Evolutionary conservation across 2,113 vertebrate species (phyloP).

Genomic region (Serinus canaria): DNA sequence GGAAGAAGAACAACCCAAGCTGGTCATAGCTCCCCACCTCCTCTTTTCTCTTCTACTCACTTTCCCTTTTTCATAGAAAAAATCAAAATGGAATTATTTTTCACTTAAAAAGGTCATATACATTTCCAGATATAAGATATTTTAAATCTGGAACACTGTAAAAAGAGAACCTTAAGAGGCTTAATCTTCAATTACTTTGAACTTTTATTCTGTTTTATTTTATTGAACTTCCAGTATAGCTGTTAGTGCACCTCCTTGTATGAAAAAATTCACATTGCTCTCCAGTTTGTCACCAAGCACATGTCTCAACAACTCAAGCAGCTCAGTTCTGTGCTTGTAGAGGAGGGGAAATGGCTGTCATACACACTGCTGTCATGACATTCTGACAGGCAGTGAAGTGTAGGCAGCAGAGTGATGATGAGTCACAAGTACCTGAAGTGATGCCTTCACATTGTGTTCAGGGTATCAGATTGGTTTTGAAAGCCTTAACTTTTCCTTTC

Average conservation of each 20-base stretch:
- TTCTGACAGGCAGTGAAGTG: not conserved
- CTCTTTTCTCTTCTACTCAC: too few relatives aligned
- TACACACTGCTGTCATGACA: not conserved
- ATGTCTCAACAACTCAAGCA: not conserved
- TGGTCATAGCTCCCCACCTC: not conserved
- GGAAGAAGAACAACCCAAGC: not conserved
- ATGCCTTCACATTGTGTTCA: not conserved
- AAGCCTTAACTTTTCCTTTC: not conserved
- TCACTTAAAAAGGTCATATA: not conserved
- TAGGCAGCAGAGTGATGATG: not conserved
- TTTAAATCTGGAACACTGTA: not conserved
- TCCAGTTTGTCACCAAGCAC: not conserved
- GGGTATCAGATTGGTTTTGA: not conserved
- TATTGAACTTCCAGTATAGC: not conserved
- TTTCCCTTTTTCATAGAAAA: too few relatives aligned
- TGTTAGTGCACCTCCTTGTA: not conserved
- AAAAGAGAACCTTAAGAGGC: not conserved
- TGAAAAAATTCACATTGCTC: not conserved
- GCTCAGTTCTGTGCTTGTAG: not conserved
- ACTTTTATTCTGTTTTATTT: not conserved
- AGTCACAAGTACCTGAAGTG: not conserved
- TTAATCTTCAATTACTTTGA: not conserved
- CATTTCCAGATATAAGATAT: not conserved
- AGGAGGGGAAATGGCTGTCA: not conserved
- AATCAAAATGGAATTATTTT: not conserved